Base-by-base conservation (phyloP, 2,888 invertebrate species). In the Zhuqinia jingwanae region DNA sequence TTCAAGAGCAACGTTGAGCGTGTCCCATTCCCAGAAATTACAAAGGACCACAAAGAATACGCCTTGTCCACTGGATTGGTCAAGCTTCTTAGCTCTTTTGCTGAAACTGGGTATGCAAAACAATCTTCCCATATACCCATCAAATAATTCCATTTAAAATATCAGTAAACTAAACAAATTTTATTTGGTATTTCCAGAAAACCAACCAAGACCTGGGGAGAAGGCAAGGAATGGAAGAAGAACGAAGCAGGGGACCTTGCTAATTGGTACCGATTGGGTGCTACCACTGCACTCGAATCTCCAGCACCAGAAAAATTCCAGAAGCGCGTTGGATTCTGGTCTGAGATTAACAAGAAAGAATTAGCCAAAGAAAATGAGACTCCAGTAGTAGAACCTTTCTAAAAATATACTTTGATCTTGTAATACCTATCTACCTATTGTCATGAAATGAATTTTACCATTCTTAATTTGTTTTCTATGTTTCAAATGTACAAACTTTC, bases 161-260 rank as follows among this genome's bases (percentile, higher is more conserved):
- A 50, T 36, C n/a, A 45, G 50, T 50, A 50, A 15, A 50, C 50
- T 2, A 50, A 2, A n/a, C 15, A 60, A 60, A 27, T 63, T 15
- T 27, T 25, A n/a, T 5, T 27, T 65, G 36, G 2, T 15, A 65
- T 68, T 22, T 63, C 6, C 45, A 90, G 90, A 27, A 89, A 90
- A 83, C 89, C 90, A 75, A 89, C 87, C 53, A 90, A 88, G 47
- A 80, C 85, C 1, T 90, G 88, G 88, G 89, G 89, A 20, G 84
- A 85, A 6, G 85, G 63, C 0, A 89, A 89, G 76, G 87, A 88
- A 58, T 89, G 89, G 90, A 82, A 86, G 17, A 86, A 84, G 36
- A 76, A 79, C 20, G 87, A 87, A 42, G 76, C 58, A 1, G 76
- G 56, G 8, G 65, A 87, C 13, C 42, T 63, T 17, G 50, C 70